Percentiles rank a stretch among this genome's conserved stretches.
Conservation (phyloP, 2,888 invertebrate genomes). For the Macaria notata region DNA sequence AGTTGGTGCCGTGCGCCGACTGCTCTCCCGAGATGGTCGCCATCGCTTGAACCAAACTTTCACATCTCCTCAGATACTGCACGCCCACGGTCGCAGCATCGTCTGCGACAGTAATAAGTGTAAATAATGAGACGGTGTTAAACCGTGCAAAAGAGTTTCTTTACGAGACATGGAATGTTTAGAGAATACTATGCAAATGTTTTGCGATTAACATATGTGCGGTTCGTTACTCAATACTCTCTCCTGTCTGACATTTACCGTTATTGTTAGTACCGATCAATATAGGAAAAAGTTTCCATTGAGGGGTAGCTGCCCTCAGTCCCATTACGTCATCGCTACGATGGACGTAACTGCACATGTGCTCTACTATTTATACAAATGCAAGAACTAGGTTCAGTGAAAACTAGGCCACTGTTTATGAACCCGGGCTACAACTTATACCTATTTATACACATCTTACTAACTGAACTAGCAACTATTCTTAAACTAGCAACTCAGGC, state of each 20-base stretch:
- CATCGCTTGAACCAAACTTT: slow-evolving; percentile 83
- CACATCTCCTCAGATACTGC: slow-evolving; percentile 85
- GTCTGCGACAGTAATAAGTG: slow-evolving; percentile 56
- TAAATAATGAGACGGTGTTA: slow-evolving; percentile 7
- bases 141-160: slow-evolving; percentile 6
- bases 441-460: slow-evolving; percentile 11
- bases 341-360: slow-evolving; percentile 38
- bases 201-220: background rate
- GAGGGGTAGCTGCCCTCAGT: slow-evolving; percentile 44
- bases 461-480: slow-evolving; percentile 2
- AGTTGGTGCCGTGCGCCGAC: slow-evolving; percentile 81
- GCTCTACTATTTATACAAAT: slow-evolving; percentile 31
- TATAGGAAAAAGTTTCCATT: slow-evolving; percentile 38
- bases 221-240: background rate
- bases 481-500: background rate
- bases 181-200: slow-evolving; percentile 7
- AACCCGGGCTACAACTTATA: slow-evolving; percentile 14
- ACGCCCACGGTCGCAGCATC: slow-evolving; percentile 67
- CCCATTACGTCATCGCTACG: slow-evolving; percentile 45
- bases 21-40: slow-evolving; percentile 77
- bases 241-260: no score
- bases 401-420: slow-evolving; percentile 38
- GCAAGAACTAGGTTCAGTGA: slow-evolving; percentile 29
- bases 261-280: slow-evolving; percentile 31
- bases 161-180: slow-evolving; percentile 1